Percentiles rank a stretch among this genome's conserved stretches.
Conservation (phyloP, 2,797 vertebrate species). For the Sciurus carolinensis region DNA sequence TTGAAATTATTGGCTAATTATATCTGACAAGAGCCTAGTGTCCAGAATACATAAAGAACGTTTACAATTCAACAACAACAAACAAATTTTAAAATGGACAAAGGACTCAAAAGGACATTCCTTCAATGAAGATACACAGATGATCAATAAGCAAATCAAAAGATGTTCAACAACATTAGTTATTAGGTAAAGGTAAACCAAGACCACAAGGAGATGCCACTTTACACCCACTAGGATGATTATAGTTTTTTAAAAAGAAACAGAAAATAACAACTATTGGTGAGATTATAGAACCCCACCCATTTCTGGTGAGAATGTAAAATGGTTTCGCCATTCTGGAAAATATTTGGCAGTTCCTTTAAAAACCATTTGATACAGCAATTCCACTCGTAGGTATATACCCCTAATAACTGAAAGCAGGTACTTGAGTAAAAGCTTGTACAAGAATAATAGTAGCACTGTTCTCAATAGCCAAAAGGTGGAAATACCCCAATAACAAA, state of each 20-base stretch:
- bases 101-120: not conserved
- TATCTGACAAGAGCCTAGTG: not conserved
- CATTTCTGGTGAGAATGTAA: not conserved
- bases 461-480: not conserved
- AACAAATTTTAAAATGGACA: conserved; percentile 20
- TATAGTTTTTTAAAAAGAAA: not conserved
- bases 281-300: not conserved
- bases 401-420: not conserved
- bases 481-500: not conserved
- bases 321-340: conserved; percentile 1
- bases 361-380: not conserved
- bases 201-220: not conserved
- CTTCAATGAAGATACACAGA: not conserved
- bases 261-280: not conserved
- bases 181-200: not conserved
- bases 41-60: not conserved
- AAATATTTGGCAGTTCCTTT: not conserved
- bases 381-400: not conserved
- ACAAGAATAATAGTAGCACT: not conserved
- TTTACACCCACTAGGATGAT: not conserved
- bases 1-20: not conserved
- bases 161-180: not conserved
- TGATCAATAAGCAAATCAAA: not conserved
- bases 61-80: not conserved
- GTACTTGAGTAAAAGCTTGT: not conserved